phyloP scores from a whole-genome alignment of 2,113 vertebrate species.

The Corythornis vintsioides region DNA sequence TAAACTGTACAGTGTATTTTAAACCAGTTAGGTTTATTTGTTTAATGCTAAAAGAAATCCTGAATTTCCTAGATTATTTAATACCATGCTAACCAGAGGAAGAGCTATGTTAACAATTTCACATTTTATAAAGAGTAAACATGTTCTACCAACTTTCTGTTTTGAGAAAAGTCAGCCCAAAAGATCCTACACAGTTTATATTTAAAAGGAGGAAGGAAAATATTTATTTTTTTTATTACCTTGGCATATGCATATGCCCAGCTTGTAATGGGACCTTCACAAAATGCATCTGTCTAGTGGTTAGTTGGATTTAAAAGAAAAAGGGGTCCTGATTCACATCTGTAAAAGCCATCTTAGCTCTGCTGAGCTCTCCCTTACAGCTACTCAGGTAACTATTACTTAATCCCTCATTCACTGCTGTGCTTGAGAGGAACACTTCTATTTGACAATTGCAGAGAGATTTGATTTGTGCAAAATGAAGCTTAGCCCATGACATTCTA shows the following conservation, averaged over 20 bases:
- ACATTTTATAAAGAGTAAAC: neutral
- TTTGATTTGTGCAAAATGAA: neutral
- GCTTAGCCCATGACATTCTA: neutral
- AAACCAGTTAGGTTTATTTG: neutral
- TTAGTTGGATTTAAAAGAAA: neutral
- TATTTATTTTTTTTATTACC: neutral
- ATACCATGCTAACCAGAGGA: neutral
- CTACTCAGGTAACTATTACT: neutral
- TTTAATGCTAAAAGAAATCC: neutral
- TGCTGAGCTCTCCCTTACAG: neutral
- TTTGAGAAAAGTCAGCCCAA: neutral
- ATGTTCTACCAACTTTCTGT: neutral
- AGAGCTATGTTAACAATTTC: neutral
- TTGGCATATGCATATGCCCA: neutral
- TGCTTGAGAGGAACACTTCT: neutral
- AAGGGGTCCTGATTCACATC: neutral
- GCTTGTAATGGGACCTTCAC: neutral
- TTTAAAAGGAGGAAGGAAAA: neutral
- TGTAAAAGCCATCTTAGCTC: neutral
- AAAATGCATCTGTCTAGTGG: neutral
- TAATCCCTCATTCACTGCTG: neutral
- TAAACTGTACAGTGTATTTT: constrained; percentile 6
- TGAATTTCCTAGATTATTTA: neutral
- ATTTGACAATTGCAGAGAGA: neutral
- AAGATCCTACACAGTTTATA: neutral